phyloP scores from a whole-genome alignment of 2,797 vertebrate species.

The Acanthopagrus latus region DNA sequence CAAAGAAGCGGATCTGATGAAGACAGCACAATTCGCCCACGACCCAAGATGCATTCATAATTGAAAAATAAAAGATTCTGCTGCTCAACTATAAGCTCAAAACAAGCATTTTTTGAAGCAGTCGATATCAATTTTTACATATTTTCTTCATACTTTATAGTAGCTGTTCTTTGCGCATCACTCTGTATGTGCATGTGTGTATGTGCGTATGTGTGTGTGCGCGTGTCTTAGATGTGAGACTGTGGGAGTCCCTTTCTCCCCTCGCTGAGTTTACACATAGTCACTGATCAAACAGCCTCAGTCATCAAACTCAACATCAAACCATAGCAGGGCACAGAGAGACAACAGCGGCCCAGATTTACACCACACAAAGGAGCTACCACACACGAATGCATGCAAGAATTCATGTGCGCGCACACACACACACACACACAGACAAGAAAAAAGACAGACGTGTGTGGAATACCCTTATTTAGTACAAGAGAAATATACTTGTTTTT shows the following conservation, averaged over 20 bases:
- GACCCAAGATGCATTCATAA: constrained; percentile 44
- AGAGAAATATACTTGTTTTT: background rate
- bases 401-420: background rate
- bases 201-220: constrained; percentile 12
- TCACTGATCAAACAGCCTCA: constrained; percentile 73
- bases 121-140: background rate
- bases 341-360: constrained; percentile 54
- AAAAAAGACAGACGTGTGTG: background rate
- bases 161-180: background rate
- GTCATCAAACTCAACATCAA: constrained; percentile 73
- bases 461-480: background rate
- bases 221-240: constrained; percentile 31
- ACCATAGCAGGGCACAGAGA: constrained; percentile 46
- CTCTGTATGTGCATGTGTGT: constrained; percentile 10
- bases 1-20: constrained; percentile 64
- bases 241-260: constrained; percentile 43
- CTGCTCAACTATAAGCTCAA: constrained; percentile 6
- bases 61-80: background rate
- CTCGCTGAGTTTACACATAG: constrained; percentile 66
- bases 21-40: constrained; percentile 61
- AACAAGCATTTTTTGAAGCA: background rate
- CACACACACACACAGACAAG: background rate
- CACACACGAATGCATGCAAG: background rate
- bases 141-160: constrained; percentile 21
- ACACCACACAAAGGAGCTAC: constrained; percentile 23